Base-by-base conservation (phyloP, 2,113 vertebrate species). In the Chauna torquata region DNA sequence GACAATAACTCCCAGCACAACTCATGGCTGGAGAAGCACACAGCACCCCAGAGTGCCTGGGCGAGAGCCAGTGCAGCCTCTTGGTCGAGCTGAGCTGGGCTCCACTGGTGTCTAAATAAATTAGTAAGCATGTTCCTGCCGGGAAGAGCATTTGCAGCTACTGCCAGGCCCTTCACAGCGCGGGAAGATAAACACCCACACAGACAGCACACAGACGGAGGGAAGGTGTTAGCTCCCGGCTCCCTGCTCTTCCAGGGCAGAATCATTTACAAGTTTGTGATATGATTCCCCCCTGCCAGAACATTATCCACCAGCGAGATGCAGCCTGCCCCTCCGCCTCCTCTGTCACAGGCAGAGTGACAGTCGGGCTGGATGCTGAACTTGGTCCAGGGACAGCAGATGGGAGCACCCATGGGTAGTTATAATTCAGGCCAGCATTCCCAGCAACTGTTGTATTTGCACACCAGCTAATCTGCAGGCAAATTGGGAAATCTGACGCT, bases 331-430 rank as follows among this genome's bases (percentile, higher is more conserved):
- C 91, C 62, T 13, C 90, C 7, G 1, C 42, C 65, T 58, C 59
- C 66, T 42, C 77, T 75, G 87, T 24, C 61, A 74, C 78, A 64
- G 74, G 38, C 88, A 34, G 12, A 2, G 82, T 27, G 86, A 75
- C 88, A 95, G 91, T 74, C 81, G 3, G 81, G 90, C 93, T 85
- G 93, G 70, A 27, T 42, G 93, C 91, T 97, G 93, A 96, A 57
- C 65, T 19, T 2, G 2, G 34, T 27, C 90, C 93, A 95, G 91
- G 70, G 66, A 71, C 34, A 82, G 74, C 96, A 95, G 94, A 94
- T 93, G 95, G 82, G 47, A 89, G 80, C 14, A 82, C 64, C 86
- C 76, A 3, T 57, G 94, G 88, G 77, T 28, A 94, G 81, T 62
- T 59, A 12, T 2, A 61, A 94, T 58, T 80, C 82, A 88, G 79